Percentiles rank a stretch among this genome's conserved stretches.
These are phyloP conservation scores for Antheraea assamensis DNA, from an alignment of 2,888 invertebrate genomes.

Conservation along the genomic window DNA sequence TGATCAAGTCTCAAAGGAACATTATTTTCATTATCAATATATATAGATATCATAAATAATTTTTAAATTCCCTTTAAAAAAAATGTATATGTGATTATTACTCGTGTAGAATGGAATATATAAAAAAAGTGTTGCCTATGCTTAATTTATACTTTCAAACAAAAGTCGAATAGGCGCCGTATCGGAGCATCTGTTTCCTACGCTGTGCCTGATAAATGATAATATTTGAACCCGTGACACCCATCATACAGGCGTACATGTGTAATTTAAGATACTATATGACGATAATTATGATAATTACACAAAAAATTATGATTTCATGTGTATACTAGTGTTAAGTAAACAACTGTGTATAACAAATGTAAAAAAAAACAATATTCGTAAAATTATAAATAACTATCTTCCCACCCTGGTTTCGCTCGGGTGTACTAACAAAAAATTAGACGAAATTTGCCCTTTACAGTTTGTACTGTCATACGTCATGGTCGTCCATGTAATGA, in stretches of 20 bases:
- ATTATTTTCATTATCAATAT: too few species aligned
- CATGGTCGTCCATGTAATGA: too few species aligned
- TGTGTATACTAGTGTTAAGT: not conserved
- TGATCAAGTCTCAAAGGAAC: too few species aligned
- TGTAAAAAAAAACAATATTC: not conserved
- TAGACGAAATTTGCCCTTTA: too few species aligned
- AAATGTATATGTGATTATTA: too few species aligned
- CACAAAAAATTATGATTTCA: not conserved
- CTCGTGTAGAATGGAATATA: not conserved
- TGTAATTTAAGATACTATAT: constrained; percentile 29
- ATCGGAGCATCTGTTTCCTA: constrained; percentile 13
- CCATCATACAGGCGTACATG: constrained; percentile 5
- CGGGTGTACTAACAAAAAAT: too few species aligned
- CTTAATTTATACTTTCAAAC: not conserved
- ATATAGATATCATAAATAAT: too few species aligned
- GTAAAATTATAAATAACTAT: not conserved
- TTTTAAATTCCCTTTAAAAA: too few species aligned
- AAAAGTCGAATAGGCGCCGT: not conserved
- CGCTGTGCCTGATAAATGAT: constrained; percentile 15
- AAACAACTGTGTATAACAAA: not conserved
- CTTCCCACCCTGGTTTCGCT: too few species aligned
- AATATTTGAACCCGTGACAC: constrained; percentile 22
- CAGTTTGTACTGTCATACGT: too few species aligned
- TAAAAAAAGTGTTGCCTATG: not conserved
- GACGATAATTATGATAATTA: constrained; percentile 15